Base-by-base conservation (phyloP, 2,888 invertebrate species). In the Nematopogon swammerdamellus region DNA sequence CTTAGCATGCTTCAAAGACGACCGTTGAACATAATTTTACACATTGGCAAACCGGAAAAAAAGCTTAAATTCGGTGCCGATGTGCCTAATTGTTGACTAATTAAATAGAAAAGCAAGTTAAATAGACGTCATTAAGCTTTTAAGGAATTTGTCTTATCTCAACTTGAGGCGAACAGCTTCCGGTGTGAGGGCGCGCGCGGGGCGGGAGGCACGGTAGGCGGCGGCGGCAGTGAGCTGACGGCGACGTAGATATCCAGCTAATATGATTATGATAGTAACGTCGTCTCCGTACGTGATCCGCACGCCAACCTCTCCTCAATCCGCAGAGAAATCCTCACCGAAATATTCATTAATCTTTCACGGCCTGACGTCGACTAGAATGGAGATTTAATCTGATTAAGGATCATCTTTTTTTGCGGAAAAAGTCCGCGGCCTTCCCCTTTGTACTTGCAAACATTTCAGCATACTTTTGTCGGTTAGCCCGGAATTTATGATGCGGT, bases 331-430 rank as follows among this genome's bases (percentile, higher is more conserved):
- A 70, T 77, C 75, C 74, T 73, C 73, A 68, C 76, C 75, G 77
- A 77, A 77, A 77, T 75, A 77, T 76, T 79, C 79, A 79, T 79
- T 79, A 79, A 79, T 79, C 79, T 79, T 79, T 76, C 76, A 79
- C 77, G 76, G 75, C 68, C 76, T 72, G 77, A 77, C 79, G 75
- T 79, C 75, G 70, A 69, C 74, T 67, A 68, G 75, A 75, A 79
- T 79, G 79, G 79, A 76, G 77, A 77, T 79, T 79, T 79, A 79
- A 79, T 77, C 77, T 76, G 79, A 77, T 79, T 79, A 79, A 76
- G 79, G 79, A 76, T 79, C 77, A 77, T 77, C 75, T 77, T 79
- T 69, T n/a, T 79, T 77, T 73, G 73, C 71, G 70, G 72, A 70
- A 72, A n/a, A 73, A 75, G 75, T 73, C 75, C 75, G 68, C 74